Conservation (phyloP, 2,113 vertebrate genomes). For the Colinus virginianus region DNA sequence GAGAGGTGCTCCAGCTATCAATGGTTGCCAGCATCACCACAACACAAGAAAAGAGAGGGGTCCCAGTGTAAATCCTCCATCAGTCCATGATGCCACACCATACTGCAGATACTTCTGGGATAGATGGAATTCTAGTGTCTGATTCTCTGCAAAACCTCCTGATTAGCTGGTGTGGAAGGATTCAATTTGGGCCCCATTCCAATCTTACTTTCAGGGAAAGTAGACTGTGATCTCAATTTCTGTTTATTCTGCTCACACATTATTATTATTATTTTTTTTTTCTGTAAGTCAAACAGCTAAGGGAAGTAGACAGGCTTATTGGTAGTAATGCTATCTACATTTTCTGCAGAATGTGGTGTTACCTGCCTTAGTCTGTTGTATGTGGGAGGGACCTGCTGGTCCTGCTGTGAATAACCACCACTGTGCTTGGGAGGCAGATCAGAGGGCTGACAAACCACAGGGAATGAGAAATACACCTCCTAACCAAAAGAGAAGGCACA, state of each 20-base stretch:
- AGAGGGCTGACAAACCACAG: neutral
- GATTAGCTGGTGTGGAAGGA: neutral
- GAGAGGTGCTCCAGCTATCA: neutral
- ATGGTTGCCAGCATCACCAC: fast-evolving
- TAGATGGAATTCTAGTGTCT: neutral
- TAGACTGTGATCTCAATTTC: neutral
- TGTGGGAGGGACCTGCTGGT: conserved; percentile 25
- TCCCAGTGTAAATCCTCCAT: neutral
- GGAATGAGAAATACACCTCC: neutral
- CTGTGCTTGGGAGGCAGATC: neutral
- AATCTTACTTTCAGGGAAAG: neutral
- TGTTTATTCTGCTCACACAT: neutral
- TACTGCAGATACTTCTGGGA: neutral
- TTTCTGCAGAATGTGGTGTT: conserved; percentile 6
- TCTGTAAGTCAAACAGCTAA: neutral
- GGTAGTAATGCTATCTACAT: neutral
- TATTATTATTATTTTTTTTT: neutral
- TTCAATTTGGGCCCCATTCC: neutral
- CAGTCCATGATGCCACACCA: neutral
- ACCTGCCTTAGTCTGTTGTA: conserved; percentile 11
- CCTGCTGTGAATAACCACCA: conserved; percentile 29
- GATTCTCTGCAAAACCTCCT: neutral
- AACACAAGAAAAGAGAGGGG: neutral
- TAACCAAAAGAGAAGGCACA: neutral
- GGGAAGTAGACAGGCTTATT: neutral